Evolutionary conservation across 2,113 vertebrate genomes (phyloP), one percentile per base, ranked within the genome.

Genomic region (Smithornis capensis): DNA sequence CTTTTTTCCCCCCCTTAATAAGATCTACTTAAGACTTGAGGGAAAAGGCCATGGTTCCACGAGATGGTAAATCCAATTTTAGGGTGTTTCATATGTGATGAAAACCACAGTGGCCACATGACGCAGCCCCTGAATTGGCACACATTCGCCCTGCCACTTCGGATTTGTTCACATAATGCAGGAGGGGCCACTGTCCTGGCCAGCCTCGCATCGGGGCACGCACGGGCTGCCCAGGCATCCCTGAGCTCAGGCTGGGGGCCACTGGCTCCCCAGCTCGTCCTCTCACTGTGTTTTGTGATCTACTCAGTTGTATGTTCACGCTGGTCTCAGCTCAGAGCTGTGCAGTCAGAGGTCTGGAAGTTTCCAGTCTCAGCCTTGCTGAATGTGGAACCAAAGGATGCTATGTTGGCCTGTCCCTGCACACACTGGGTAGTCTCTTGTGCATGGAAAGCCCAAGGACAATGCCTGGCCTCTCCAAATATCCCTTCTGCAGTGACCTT

Each of bases 21-120:
- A 94, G 91, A 94, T 94, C 93, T 92, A 31, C 87, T 95, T 95
- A 83, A 96, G 85, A 70, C 93, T 74, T 90, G 67, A 90, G 60
- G 90, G 82, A 93, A 92, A 74, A 96, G 50, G 50, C 96, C 42
- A n/a, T 92, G 76, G 73, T 87, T 93, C 86, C 91, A n/a, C 74
- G 79, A 77, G 92, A 70, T 81, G 94, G 83, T 83, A 94, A 97
- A 97, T 96, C 94, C 90, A 90, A 94, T 96, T 96, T 94, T 81
- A 90, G 80, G 86, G 86, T 74, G 56, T 96, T 97, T 89, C 88
- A 77, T 89, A 35, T 14, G 38, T 92, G 89, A 80, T 95, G 86
- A 94, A 83, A 94, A 96, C 8, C 81, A 2, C 90, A 19, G 7
- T 75, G 85, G 65, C 90, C 0, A 0, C 90, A 38, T 73, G 88